Conservation (phyloP, 2,113 vertebrate species). For the Strigops habroptila region DNA sequence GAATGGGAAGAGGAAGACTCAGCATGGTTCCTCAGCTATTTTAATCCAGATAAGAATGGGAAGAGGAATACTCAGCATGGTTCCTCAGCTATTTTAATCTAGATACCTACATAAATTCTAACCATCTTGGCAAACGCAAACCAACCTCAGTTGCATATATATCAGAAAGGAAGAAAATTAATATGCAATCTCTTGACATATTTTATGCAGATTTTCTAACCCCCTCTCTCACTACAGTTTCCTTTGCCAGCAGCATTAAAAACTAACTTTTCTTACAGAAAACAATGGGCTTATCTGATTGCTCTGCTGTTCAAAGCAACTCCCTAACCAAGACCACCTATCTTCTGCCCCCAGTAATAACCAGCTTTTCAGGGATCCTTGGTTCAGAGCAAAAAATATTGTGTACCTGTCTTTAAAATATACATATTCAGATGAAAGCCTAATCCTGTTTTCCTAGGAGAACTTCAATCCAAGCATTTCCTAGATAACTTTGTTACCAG, state of each 20-base stretch:
- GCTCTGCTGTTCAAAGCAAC: not conserved
- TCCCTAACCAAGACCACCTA: not conserved
- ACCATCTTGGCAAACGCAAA: not conserved
- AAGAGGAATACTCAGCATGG: not conserved
- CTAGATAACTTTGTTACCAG: not conserved
- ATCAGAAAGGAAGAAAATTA: not conserved
- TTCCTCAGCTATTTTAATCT: not conserved
- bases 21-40: not conserved
- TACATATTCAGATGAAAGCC: not conserved
- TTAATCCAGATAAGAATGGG: not conserved
- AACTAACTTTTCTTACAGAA: not conserved
- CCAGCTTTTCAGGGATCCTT: not conserved
- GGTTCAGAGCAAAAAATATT: not conserved
- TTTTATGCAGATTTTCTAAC: not conserved
- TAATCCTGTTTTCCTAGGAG: not conserved
- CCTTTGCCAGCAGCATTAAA: not conserved
- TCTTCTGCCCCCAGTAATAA: not conserved
- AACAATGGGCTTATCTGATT: not conserved
- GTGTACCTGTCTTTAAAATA: not conserved
- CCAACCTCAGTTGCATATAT: not conserved
- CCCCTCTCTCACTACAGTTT: not conserved
- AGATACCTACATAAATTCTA: not conserved
- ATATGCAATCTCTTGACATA: not conserved
- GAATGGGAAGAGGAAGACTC: not conserved
- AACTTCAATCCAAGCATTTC: not conserved